Evolutionary conservation across 2,797 vertebrate species (phyloP).

Genomic region (Melanotaenia pygmaea): DNA sequence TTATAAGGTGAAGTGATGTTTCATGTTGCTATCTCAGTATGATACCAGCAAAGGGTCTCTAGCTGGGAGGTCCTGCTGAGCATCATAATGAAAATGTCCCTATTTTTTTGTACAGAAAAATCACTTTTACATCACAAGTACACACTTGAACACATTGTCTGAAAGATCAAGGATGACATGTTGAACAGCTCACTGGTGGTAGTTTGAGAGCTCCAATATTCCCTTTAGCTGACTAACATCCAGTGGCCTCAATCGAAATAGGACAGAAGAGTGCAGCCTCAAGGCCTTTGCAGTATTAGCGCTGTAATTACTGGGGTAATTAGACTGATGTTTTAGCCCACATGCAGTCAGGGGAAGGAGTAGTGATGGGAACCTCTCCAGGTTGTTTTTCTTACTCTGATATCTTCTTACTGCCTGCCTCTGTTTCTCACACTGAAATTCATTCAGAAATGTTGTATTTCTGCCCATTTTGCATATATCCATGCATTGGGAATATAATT

Average conservation of each 20-base stretch:
- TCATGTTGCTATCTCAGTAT: background rate
- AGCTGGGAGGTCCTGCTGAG: background rate
- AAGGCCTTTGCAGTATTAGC: constrained; percentile 51
- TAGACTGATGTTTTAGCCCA: constrained; percentile 45
- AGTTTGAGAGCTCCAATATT: constrained; percentile 12
- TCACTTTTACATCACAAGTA: background rate
- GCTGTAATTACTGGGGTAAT: constrained; percentile 60
- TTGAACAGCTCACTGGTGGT: constrained; percentile 9
- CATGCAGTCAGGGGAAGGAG: constrained; percentile 26
- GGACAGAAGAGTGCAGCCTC: constrained; percentile 40
- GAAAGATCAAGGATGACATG: constrained; percentile 35
- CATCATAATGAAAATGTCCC: constrained; percentile 26
- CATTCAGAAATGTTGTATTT: constrained; percentile 4
- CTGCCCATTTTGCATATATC: background rate
- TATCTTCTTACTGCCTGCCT: constrained; percentile 6
- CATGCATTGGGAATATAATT: background rate
- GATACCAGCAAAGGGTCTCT: constrained; percentile 10
- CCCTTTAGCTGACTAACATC: constrained; percentile 26
- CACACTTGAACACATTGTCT: constrained; percentile 3
- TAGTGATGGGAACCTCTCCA: constrained; percentile 32
- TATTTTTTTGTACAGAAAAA: constrained; percentile 4
- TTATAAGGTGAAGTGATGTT: constrained; percentile 48
- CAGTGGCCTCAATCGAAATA: constrained; percentile 49
- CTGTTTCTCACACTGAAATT: constrained; percentile 2
- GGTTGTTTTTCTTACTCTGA: constrained; percentile 19